phyloP scores from a whole-genome alignment of 2,888 invertebrate genomes.

The Chirona hameri region DNA sequence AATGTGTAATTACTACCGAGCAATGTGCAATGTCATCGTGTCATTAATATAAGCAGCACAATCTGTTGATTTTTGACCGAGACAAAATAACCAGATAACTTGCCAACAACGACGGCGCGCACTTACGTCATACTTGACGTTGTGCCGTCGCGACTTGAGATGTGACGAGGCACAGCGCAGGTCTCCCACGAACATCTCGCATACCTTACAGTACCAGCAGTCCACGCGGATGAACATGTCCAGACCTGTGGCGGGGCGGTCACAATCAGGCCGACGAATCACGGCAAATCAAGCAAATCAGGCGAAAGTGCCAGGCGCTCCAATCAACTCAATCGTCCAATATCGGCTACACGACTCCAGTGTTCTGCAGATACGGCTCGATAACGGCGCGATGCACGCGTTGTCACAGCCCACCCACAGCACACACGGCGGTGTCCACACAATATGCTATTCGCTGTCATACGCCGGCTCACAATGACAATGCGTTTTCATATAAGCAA shows the following conservation, averaged over 20 bases:
- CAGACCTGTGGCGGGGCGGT: slow-evolving; percentile 57
- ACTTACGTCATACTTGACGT: slow-evolving; percentile 70
- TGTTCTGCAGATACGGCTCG: not conserved
- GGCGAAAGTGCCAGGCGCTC: not conserved
- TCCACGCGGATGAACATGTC: slow-evolving; percentile 83
- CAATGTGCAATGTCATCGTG: no score
- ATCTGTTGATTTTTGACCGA: no score
- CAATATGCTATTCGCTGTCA: no score
- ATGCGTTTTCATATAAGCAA: no score
- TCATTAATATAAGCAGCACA: no score
- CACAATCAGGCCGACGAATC: not conserved
- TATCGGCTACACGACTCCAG: not conserved
- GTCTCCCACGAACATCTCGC: slow-evolving; percentile 83
- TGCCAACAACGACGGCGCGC: not conserved
- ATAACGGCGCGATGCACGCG: no score
- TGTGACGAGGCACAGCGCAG: slow-evolving; percentile 82
- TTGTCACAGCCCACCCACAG: no score
- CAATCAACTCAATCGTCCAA: not conserved
- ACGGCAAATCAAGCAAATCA: not conserved
- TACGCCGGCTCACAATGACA: no score
- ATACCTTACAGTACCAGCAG: slow-evolving; percentile 85
- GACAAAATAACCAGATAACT: no score
- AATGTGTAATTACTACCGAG: no score
- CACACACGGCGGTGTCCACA: no score
- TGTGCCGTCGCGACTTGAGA: slow-evolving; percentile 72